Percentiles rank a stretch among this genome's conserved stretches.
Conservation (phyloP, 2,888 invertebrate genomes). For the Agrenia bidenticulata region DNA sequence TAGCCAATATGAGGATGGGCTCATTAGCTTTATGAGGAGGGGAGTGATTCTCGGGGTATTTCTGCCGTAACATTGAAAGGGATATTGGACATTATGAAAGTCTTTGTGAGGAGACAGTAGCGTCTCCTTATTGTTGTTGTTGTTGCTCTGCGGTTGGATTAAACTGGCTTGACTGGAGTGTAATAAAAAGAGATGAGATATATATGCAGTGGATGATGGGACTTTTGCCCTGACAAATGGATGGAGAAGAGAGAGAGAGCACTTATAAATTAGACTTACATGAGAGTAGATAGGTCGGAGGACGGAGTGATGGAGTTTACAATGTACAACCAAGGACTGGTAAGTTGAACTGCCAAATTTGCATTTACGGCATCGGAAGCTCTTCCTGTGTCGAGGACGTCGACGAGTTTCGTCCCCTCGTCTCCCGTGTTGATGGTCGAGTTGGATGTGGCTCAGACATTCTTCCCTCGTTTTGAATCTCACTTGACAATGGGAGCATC, state of each 20-base stretch:
- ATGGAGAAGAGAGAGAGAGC: neutral
- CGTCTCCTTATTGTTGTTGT: no score
- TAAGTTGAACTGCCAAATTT: slow-evolving; percentile 47
- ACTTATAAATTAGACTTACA: neutral
- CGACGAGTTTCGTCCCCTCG: slow-evolving; percentile 2
- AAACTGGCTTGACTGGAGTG: no score
- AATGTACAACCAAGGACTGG: slow-evolving; percentile 50
- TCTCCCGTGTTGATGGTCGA: slow-evolving; percentile 29
- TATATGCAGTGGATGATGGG: no score
- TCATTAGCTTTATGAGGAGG: no score
- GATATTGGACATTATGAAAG: no score
- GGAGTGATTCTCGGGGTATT: no score
- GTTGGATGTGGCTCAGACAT: slow-evolving; percentile 46
- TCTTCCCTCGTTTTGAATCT: slow-evolving; percentile 41
- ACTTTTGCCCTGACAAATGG: neutral
- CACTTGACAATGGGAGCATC: slow-evolving; percentile 48
- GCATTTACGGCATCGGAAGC: slow-evolving; percentile 51
- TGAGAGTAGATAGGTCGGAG: slow-evolving; percentile 22
- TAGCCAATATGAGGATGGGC: no score
- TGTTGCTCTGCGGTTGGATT: no score
- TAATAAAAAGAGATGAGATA: no score
- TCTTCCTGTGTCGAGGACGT: slow-evolving; percentile 20
- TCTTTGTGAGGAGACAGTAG: no score
- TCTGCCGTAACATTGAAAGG: no score
- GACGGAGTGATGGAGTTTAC: slow-evolving; percentile 48